Base-by-base conservation (phyloP, 37 sponge, comb jelly and placozoan genomes). In the Aphrocallistes beatrix region DNA sequence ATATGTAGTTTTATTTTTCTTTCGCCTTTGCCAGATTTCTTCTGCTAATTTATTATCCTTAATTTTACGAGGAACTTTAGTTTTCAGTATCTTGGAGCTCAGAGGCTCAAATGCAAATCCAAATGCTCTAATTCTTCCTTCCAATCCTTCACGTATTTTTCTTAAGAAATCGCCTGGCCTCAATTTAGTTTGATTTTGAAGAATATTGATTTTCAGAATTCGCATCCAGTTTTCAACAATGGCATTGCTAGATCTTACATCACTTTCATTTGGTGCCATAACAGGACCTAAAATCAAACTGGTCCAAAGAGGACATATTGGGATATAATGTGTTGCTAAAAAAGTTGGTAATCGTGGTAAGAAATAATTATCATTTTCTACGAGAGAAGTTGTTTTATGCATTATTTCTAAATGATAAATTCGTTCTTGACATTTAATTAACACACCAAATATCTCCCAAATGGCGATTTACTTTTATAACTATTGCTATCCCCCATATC, bases 31-130 rank as follows among this genome's bases (percentile, higher is more conserved):
- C 75, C 75, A 60, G 8, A 19, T 60, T 13, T 60, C 75, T 60
- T 60, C 75, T 60, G 75, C 75, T 19, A 60, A 60, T 60, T 60
- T 60, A 60, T 60, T 60, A 60, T 60, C 75, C 75, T 60, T 60
- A 60, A 3, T 60, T 60, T 21, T 21, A 13, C 75, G 75, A 60
- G 75, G 21, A 60, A 60, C n/a, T 60, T 60, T 60, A 60, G 75
- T 42, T 13, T 42, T 42, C 25, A 60, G 75, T 3, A 60, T 28
- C 8, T 60, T 60, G 3, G 75, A 60, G n/a, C 75, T 60, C 75
- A 60, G n/a, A n/a, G n/a, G n/a, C n/a, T n/a, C n/a, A n/a, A n/a
- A n/a, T n/a, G n/a, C n/a, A n/a, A n/a, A 42, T 42, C 45, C 6
- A 42, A 42, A 60, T 60, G 75, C 25, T 60, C 75, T 21, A 60